Evolutionary conservation across 30 jellyfish, hydroid and myxozoan species (phyloP).

Genomic region (Pelagia noctiluca): DNA sequence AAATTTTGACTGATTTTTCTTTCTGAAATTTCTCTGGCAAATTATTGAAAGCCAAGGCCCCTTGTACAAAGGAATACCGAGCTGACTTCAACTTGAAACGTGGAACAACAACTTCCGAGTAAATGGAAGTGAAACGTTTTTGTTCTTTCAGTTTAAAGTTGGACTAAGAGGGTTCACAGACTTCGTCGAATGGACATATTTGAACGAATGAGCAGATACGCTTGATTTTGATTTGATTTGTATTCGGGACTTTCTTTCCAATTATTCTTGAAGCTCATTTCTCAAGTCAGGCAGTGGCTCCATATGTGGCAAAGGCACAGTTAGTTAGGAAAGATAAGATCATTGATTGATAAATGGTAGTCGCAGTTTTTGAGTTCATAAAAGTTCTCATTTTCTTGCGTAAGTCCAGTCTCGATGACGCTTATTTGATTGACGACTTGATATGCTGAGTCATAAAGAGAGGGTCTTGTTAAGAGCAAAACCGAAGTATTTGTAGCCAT

Average conservation of each 20-base stretch:
- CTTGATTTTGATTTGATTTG: neutral
- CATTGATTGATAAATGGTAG: neutral
- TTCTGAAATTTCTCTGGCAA: neutral
- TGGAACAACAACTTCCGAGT: neutral
- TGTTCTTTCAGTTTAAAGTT: neutral
- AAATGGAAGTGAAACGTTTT: neutral
- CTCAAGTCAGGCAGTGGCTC: constrained; percentile 3
- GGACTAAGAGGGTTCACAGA: neutral
- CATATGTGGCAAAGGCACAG: constrained; percentile 1
- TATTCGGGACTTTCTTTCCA: neutral
- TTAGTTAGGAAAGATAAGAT: no score
- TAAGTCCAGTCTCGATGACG: constrained; percentile 30
- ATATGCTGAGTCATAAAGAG: constrained; percentile 47
- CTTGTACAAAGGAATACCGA: neutral
- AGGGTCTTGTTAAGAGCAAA: constrained; percentile 15
- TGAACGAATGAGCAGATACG: constrained; percentile 1
- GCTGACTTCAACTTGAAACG: no score
- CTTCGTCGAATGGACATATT: neutral
- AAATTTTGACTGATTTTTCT: neutral
- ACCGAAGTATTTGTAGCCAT: constrained; percentile 27
- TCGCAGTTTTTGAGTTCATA: constrained; percentile 20
- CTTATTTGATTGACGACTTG: constrained; percentile 45
- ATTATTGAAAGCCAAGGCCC: neutral
- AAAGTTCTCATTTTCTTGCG: constrained; percentile 48
- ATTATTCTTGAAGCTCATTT: neutral